Base-by-base conservation (phyloP, 2,797 vertebrate species). In the Varecia variegata region DNA sequence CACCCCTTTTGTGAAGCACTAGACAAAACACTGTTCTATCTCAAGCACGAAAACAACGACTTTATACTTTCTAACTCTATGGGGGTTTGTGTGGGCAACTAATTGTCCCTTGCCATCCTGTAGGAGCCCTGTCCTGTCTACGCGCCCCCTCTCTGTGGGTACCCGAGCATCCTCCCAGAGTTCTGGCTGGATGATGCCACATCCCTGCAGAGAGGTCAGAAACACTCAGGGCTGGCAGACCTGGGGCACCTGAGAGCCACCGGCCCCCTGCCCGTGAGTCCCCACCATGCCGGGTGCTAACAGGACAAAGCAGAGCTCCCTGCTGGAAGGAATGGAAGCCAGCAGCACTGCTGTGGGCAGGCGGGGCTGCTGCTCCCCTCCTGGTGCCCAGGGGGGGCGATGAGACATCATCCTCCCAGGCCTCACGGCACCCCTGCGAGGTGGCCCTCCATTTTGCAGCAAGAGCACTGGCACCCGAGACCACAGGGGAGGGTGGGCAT, bases 371-470 rank as follows among this genome's bases (percentile, higher is more conserved):
- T 54, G 73, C 23, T 32, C 38, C 38, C 38, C 76, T 0, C 87
- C 85, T 25, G 1, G 47, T 14, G 35, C 83, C 89, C 93, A 83
- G 2, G 50, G 84, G 1, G 27, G 30, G n/a, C 0, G 0, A 80
- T 62, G 2, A 54, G 40, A 94, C 77, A 71, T 52, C 38, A 54
- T 95, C 68, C 91, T 92, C 71, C 95, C 76, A 35, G 20, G 56
- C 93, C 73, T 96, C 92, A 73, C 15, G 86, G 88, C 58, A 40
- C 77, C 82, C 43, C 91, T 32, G 52, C 38, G n/a, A 74, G 81
- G 68, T 38, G 83, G 62, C 15, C 82, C 77, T 96, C 94, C 20
- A 20, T 85, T 92, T 68, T 76, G 90, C 50, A 95, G 96, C 85
- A 80, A 94, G 21, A 93, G 84, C 77, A 95, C 70, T 43, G 11